Base-by-base conservation (phyloP, 2,888 invertebrate genomes). In the Steinernema scapterisci region DNA sequence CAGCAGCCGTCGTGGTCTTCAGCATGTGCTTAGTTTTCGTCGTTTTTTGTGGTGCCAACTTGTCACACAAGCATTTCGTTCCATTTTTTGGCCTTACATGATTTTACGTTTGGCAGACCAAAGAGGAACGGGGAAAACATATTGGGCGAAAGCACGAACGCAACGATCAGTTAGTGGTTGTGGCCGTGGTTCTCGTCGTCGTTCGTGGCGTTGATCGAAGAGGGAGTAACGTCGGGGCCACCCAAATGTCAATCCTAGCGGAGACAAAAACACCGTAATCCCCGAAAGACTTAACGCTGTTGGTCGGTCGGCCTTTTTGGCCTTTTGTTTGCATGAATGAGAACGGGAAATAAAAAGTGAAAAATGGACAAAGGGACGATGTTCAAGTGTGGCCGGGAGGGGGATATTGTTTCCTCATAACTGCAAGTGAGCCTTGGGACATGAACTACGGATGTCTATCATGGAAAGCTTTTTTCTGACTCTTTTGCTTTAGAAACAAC, bases 71-170 rank as follows among this genome's bases (percentile, higher is more conserved):
- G 9, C 16, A 31, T 25, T 38, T 31, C 27, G 23, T 31, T 63
- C 27, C 63, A 31, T 63, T 48, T 63, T 63, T 63, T 3, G 38
- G 38, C 9, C 9, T 6, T 9, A 38, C 38, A 63, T 63, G 31
- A 27, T 25, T 63, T 63, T 63, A 31, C n/a, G 31, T 38, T 27
- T 25, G 25, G 38, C 13, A 3, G 63, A 11, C 16, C 31, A 13
- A 16, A 16, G 63, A 31, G n/a, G n/a, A n/a, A n/a, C 63, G 31
- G 13, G 38, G 31, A 63, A 63, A 63, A 63, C 63, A 63, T 27
- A 38, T 48, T 48, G 48, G 7, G 63, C 16, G 31, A 13, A 63
- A 52, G 52, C 52, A 21, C 21, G 23, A 52, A 52, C 52, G 9
- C 38, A 38, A 38, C 38, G 38, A 38, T 9, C 5, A 38, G 38